These are phyloP conservation scores for Epistrophe grossulariae DNA, from an alignment of 2,888 invertebrate species.

Conservation along the genomic window DNA sequence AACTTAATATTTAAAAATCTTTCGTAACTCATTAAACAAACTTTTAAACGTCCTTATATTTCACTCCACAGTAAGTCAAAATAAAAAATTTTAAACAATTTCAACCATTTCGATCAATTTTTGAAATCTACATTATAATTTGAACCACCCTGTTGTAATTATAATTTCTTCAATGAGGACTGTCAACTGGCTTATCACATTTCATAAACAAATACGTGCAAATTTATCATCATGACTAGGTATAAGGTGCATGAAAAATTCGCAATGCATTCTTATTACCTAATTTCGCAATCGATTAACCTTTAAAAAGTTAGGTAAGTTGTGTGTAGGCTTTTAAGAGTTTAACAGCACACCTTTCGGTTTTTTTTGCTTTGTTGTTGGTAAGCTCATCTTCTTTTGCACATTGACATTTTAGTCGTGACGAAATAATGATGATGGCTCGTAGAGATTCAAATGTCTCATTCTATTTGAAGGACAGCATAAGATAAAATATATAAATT, in stretches of 20 bases:
- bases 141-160: no score
- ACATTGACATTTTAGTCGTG: slow-evolving; percentile 54
- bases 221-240: no score
- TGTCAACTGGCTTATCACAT: no score
- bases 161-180: no score
- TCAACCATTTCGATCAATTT: no score
- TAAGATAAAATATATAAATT: background rate
- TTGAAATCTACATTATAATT: no score
- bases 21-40: no score
- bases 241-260: slow-evolving; percentile 22
- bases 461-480: slow-evolving; percentile 46
- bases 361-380: background rate
- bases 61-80: no score
- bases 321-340: slow-evolving; percentile 1
- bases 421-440: slow-evolving; percentile 12
- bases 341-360: slow-evolving; percentile 53
- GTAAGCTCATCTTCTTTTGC: slow-evolving; percentile 49
- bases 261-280: slow-evolving; percentile 17
- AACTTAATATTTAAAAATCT: no score
- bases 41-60: no score
- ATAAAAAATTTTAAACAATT: no score
- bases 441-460: slow-evolving; percentile 25
- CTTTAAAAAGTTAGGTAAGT: slow-evolving; percentile 24
- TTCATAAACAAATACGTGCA: no score
- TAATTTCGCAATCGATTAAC: slow-evolving; percentile 40